Base-by-base conservation (phyloP, 1,140 invertebrate species). In the Drosophila lowei region DNA sequence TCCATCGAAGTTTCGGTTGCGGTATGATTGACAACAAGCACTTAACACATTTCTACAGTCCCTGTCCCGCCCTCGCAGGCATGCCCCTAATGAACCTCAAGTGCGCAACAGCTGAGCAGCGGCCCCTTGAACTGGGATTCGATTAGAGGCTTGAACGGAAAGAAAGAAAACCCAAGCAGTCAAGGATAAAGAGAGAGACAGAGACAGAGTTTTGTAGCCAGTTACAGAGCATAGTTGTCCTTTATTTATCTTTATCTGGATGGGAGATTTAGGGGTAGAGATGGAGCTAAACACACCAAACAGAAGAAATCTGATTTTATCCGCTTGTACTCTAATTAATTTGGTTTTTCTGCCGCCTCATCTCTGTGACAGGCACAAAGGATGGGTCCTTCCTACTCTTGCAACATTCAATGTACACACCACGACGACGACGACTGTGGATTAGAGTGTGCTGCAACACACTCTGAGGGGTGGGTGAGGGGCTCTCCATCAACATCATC, bases 21-120 rank as follows among this genome's bases (percentile, higher is more conserved):
- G 23, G 54, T 78, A 73, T 85, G 81, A 86, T 81, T 86, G 83
- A 86, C 81, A 86, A 77, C 70, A 66, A 52, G 77, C 81, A 86
- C 81, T 86, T 86, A 86, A 88, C 83, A 85, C 81, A 64, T 81
- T 77, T 64, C 50, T 44, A 23, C 56, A 43, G 16, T 30, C 15
- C 23, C 23, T 18, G 38, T 28, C 38, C 18, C 49, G 49, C 42
- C 8, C 8, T 8, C 8, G 8, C 30, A 30, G 30, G 8, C 56
- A 13, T 60, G 59, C 49, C 34, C 61, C 67, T 58, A 88, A 83
- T 77, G 81, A 88, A 75, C 74, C 81, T 49, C 83, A 88, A 81
- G 81, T 75, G 78, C 73, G 83, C 83, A 86, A 86, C 81, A 85
- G 81, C 62, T 86, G 77, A 80, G 77, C 46, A 28, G 28, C 15